Evolutionary conservation across 2,113 vertebrate species (phyloP), one percentile per base, ranked within the genome.

Genomic region (Nestor notabilis): DNA sequence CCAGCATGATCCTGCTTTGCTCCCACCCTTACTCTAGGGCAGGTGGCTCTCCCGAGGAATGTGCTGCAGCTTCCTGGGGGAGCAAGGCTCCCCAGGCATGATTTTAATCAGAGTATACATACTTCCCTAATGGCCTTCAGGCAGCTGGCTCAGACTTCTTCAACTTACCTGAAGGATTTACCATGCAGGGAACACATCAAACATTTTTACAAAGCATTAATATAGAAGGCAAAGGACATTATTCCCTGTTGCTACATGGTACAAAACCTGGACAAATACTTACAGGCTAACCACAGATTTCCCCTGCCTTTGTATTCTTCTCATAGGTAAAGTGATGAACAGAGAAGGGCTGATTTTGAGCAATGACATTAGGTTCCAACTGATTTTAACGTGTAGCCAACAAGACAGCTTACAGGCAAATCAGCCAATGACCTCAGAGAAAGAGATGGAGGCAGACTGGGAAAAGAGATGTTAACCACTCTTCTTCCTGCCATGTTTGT

Each of bases 1-100:
- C 68, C 0, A 1, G 46, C 35, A 28, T 0, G 1, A 8, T 81
- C 21, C 37, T 39, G 58, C 47, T 69, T 63, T 23, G 29, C 29
- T 47, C 7, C 27, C 25, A 70, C 35, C 21, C 44, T 37, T 82
- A 35, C 0, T 1, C 0, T 13, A 21, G 31, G 11, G 41, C 17
- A 53, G 24, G 4, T 33, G 43, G 20, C 17, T 55, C 43, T 70
- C 63, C 35, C 1, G 0, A 76, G 43, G 23, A n/a, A 37, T 3
- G 16, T 29, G 23, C 41, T n/a, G 16, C 27, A 47, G 47, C 15
- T 39, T 17, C 25, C 41, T 1, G 0, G 5, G 21, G 31, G 18
- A 83, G n/a, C 11, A 18, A 56, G 10, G 28, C 5, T 12, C 64
- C 19, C 13, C 9, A 37, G 7, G 31, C 31, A 18, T 13, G 24